phyloP scores from a whole-genome alignment of 2,113 vertebrate species.

The pig (Sus scrofa) region DNA sequence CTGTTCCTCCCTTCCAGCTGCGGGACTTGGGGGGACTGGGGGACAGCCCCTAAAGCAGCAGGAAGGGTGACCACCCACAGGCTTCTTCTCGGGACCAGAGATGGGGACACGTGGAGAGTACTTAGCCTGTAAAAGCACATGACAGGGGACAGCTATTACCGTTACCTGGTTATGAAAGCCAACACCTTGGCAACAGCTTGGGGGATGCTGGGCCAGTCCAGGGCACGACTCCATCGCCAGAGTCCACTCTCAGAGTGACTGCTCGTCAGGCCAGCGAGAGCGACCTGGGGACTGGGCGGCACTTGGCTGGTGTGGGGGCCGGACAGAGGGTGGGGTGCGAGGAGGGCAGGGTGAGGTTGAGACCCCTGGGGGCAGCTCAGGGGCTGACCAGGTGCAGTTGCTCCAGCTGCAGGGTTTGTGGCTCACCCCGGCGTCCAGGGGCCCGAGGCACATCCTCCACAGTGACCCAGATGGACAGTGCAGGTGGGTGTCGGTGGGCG shows the following conservation, averaged over 20 bases:
- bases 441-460: rapidly evolving
- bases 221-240: rapidly evolving
- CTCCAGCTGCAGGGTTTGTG: not conserved
- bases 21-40: rapidly evolving
- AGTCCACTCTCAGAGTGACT: rapidly evolving
- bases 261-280: rapidly evolving
- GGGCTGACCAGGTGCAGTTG: not conserved
- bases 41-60: not conserved
- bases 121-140: rapidly evolving
- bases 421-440: not conserved
- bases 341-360: not conserved
- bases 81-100: not conserved
- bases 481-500: rapidly evolving
- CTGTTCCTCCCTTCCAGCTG: not conserved
- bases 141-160: not conserved
- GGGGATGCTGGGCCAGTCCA: rapidly evolving
- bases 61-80: rapidly evolving
- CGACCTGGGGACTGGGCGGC: too few species aligned
- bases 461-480: not conserved
- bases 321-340: not conserved
- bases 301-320: rapidly evolving
- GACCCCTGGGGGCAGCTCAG: rapidly evolving
- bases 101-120: rapidly evolving
- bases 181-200: rapidly evolving
- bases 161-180: not conserved